These are phyloP conservation scores for Peromyscus melanophrys DNA, from an alignment of 2,797 vertebrate species.

Conservation along the genomic window DNA sequence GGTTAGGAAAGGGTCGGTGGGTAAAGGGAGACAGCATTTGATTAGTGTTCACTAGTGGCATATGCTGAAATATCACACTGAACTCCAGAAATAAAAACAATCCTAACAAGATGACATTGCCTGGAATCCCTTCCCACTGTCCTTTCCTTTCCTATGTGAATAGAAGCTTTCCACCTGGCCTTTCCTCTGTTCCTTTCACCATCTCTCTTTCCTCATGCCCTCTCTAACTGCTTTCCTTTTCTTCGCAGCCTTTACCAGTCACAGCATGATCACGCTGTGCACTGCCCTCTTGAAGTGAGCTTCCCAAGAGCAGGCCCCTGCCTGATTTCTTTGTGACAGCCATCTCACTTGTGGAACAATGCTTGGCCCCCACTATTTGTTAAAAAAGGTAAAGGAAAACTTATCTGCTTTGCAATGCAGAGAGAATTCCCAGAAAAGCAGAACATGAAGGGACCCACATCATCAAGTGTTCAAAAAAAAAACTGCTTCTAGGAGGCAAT, in stretches of 20 bases:
- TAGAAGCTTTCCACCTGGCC: not conserved
- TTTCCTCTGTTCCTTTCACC: not conserved
- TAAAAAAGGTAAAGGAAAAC: not conserved
- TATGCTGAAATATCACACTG: not conserved
- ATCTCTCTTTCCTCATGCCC: fast-evolving
- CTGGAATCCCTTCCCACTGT: not conserved
- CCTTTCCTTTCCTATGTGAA: not conserved
- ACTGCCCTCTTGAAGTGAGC: not conserved
- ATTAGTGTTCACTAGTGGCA: not conserved
- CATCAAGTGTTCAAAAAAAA: not conserved
- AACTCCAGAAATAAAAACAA: not conserved
- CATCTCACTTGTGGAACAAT: not conserved
- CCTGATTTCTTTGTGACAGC: not conserved
- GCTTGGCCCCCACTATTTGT: not conserved
- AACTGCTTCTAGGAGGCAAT: not conserved
- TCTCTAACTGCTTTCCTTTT: not conserved
- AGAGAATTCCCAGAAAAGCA: not conserved
- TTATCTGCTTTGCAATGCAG: not conserved
- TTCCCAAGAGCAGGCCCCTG: not conserved
- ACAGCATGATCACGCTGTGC: not conserved
- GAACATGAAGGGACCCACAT: not conserved
- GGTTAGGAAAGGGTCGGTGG: not conserved
- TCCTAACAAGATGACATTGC: not conserved
- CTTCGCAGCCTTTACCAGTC: not conserved
- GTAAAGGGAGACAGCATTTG: not conserved